A percentile compares a stretch with the other conserved stretches of the same genome.
Evolutionary conservation across 2,797 vertebrate species (phyloP).

Genomic region (Xerus rutilus): DNA sequence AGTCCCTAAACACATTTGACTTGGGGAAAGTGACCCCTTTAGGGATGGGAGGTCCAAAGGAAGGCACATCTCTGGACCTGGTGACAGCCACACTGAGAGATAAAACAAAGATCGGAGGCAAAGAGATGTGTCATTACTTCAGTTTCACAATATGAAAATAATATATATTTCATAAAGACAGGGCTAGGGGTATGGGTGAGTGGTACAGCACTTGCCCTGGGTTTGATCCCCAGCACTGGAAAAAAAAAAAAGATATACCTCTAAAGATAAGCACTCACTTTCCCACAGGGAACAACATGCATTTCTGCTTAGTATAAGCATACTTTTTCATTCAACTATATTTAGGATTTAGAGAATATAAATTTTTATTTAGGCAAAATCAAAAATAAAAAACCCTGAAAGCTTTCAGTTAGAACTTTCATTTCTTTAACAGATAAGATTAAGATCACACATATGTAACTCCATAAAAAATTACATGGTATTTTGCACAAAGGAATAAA

Average conservation of each 20-base stretch:
- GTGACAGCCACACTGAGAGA: slow-evolving; percentile 95
- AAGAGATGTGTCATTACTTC: background rate
- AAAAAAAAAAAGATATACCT: background rate
- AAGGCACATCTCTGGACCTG: slow-evolving; percentile 97
- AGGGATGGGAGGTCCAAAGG: slow-evolving; percentile 97
- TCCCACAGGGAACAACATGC: background rate
- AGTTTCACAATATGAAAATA: background rate
- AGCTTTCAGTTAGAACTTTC: background rate
- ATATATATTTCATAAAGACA: background rate
- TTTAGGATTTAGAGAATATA: background rate
- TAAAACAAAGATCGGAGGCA: slow-evolving; percentile 62
- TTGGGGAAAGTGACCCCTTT: slow-evolving; percentile 98
- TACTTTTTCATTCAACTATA: background rate
- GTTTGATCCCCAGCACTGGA: background rate
- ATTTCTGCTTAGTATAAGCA: background rate
- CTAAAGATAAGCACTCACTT: background rate
- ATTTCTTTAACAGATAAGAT: background rate
- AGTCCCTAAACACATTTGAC: slow-evolving; percentile 99
- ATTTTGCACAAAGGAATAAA: slow-evolving; percentile 20
- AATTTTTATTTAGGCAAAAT: background rate
- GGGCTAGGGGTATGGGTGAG: background rate
- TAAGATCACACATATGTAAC: background rate
- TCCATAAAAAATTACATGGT: background rate
- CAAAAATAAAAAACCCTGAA: background rate
- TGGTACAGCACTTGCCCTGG: background rate